These are phyloP conservation scores for Linnaemya tessellans DNA, from an alignment of 2,888 invertebrate genomes.

Conservation along the genomic window DNA sequence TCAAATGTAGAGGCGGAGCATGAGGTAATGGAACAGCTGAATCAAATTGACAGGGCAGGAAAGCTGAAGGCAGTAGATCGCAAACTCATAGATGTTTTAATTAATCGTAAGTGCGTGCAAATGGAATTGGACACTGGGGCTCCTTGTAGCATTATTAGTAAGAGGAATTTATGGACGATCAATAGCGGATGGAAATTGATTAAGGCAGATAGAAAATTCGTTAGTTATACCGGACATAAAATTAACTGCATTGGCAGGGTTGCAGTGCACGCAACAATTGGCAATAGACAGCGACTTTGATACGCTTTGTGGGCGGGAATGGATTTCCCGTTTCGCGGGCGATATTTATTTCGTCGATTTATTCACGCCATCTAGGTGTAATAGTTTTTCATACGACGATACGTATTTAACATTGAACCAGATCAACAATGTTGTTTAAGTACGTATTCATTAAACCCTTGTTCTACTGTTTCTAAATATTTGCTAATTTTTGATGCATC, in stretches of 20 bases:
- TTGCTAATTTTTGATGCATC: no score
- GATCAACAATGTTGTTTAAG: no score
- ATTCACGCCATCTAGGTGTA: background rate
- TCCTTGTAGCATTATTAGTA: slow-evolving; percentile 56
- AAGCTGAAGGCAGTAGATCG: slow-evolving; percentile 19
- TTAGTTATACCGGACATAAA: slow-evolving; percentile 50
- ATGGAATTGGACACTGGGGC: slow-evolving; percentile 64
- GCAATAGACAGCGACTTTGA: slow-evolving; percentile 43
- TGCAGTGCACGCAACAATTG: slow-evolving; percentile 11
- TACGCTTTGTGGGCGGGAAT: slow-evolving; percentile 52
- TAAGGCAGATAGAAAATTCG: slow-evolving; percentile 42
- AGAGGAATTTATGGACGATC: background rate
- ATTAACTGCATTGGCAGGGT: slow-evolving; percentile 32
- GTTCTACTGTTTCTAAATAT: no score
- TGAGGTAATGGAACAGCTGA: slow-evolving; percentile 3
- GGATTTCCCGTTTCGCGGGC: slow-evolving; percentile 44
- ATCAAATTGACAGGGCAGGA: slow-evolving; percentile 2
- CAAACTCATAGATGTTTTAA: slow-evolving; percentile 21
- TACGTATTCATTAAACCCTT: no score
- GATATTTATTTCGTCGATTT: slow-evolving; percentile 39
- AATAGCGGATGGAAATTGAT: background rate
- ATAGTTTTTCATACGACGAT: background rate
- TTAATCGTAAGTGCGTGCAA: slow-evolving; percentile 33
- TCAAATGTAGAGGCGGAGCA: background rate
- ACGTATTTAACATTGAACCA: slow-evolving; percentile 11